Percentiles rank a stretch among this genome's conserved stretches.
phyloP scores from a whole-genome alignment of 2,113 vertebrate genomes.

The Xenus cinereus region DNA sequence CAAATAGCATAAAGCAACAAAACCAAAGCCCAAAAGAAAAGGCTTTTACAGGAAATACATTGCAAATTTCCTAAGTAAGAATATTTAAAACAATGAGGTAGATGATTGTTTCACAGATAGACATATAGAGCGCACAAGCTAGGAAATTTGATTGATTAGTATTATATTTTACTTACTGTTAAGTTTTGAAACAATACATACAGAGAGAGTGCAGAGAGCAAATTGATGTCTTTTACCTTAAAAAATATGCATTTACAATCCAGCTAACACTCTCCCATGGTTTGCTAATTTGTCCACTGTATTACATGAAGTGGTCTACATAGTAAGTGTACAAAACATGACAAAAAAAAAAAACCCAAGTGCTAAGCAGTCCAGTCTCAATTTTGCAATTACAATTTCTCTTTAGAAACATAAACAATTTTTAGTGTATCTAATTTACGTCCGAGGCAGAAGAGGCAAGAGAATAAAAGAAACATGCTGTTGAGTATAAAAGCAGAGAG shows the following conservation, averaged over 20 bases:
- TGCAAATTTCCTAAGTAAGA: background rate
- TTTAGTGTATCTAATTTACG: background rate
- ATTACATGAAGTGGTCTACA: background rate
- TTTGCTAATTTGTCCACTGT: background rate
- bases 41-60: background rate
- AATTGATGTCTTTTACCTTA: background rate
- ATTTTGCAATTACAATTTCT: background rate
- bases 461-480: background rate
- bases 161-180: background rate
- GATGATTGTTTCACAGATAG: background rate
- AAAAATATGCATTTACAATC: background rate
- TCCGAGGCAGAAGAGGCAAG: background rate
- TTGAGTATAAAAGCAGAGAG: constrained; percentile 19
- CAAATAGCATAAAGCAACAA: background rate
- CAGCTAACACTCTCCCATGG: background rate
- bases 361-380: background rate
- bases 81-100: background rate
- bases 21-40: background rate
- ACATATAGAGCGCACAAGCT: background rate
- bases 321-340: background rate
- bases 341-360: background rate
- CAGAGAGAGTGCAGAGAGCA: background rate
- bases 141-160: background rate
- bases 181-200: background rate
- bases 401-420: background rate